phyloP scores from a whole-genome alignment of 2,888 invertebrate species.

The Agrochola lychnidis region DNA sequence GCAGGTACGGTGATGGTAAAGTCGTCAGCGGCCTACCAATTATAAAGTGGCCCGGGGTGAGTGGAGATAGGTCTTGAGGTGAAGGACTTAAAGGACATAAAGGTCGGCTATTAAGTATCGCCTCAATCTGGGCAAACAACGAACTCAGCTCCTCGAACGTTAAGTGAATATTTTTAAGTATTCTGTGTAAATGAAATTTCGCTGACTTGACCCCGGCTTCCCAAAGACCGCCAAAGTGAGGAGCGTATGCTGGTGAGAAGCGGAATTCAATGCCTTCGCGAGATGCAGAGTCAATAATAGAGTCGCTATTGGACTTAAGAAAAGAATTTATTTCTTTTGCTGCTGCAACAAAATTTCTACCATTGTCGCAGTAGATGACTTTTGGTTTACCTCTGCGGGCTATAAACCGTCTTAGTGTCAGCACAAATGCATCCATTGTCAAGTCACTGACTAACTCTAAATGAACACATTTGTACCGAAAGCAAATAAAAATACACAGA shows the following conservation, averaged over 20 bases:
- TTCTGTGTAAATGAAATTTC: no score
- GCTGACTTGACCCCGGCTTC: no score
- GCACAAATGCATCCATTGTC: slow-evolving; percentile 6
- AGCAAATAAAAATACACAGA: background rate
- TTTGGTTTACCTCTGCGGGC: slow-evolving; percentile 14
- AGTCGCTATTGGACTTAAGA: background rate
- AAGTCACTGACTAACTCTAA: slow-evolving; percentile 18
- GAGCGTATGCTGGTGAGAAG: slow-evolving; percentile 49
- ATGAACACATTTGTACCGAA: slow-evolving; percentile 10
- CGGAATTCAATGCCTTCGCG: slow-evolving; percentile 38
- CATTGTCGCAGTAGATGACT: slow-evolving; percentile 17
- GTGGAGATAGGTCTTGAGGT: no score
- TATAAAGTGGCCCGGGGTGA: no score
- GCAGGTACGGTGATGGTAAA: no score
- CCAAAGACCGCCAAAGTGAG: slow-evolving; percentile 32
- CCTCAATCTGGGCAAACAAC: no score
- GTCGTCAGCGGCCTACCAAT: no score
- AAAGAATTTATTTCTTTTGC: background rate
- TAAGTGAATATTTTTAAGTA: no score
- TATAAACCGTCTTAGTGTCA: slow-evolving; percentile 10
- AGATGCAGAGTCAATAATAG: slow-evolving; percentile 23
- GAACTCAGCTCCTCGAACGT: no score
- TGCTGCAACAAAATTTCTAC: slow-evolving; percentile 20
- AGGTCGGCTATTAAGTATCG: no score
- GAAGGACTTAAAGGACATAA: no score